Conservation (phyloP, 1,140 invertebrate species). For the Nymphalis io region DNA sequence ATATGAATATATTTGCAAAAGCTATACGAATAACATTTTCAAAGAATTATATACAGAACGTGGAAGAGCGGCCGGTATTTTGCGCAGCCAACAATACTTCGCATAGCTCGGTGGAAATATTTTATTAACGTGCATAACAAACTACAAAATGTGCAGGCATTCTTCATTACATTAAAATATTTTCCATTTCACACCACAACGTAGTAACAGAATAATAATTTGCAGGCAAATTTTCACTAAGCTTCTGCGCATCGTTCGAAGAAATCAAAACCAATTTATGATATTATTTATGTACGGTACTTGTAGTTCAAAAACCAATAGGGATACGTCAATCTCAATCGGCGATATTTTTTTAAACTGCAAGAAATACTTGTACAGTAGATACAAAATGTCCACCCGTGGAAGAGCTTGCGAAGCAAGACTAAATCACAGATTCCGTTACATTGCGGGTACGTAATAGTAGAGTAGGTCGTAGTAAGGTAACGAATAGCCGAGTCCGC, state of each 20-base stretch:
- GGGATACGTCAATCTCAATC: too few relatives aligned
- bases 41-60: constrained; percentile 1
- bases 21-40: neutral
- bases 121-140: constrained; percentile 10
- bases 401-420: too few relatives aligned
- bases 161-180: constrained; percentile 10
- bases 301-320: too few relatives aligned
- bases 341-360: too few relatives aligned
- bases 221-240: neutral
- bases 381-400: too few relatives aligned
- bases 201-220: neutral
- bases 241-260: neutral
- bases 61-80: neutral
- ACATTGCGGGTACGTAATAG: neutral
- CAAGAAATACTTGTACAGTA: too few relatives aligned
- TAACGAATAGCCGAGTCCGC: neutral
- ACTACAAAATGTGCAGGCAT: constrained; percentile 9
- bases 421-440: neutral
- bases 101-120: constrained; percentile 12
- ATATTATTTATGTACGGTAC: too few relatives aligned
- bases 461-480: neutral
- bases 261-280: too few relatives aligned
- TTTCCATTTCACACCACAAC: neutral
- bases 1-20: constrained; percentile 11
- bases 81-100: neutral